Percentiles rank a stretch among this genome's conserved stretches.
phyloP scores from a whole-genome alignment of 2,888 invertebrate species.

The Hermaeophaga mercurialis region DNA sequence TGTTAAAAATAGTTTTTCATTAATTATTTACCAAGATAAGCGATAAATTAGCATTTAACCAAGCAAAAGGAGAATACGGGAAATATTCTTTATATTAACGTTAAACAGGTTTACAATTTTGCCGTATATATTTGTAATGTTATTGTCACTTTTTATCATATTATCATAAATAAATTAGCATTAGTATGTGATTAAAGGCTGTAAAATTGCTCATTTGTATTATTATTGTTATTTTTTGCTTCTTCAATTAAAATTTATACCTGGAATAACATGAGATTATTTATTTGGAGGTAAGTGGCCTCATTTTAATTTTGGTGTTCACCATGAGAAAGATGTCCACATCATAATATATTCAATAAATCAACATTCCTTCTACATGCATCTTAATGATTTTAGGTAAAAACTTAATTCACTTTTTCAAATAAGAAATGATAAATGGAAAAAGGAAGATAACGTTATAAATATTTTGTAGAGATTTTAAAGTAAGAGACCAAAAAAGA shows the following conservation, averaged over 20 bases:
- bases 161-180: conserved; percentile 1
- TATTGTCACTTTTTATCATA: neutral
- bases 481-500: too few species aligned
- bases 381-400: too few species aligned
- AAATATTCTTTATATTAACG: neutral
- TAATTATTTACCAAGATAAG: neutral
- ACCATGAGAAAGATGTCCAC: neutral
- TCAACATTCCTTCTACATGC: too few species aligned
- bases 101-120: conserved; percentile 1
- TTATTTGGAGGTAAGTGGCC: neutral
- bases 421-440: too few species aligned
- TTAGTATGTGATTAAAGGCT: neutral
- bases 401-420: too few species aligned
- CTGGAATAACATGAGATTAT: neutral
- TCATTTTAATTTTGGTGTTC: neutral
- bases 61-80: neutral
- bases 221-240: neutral
- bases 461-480: too few species aligned
- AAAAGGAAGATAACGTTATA: too few species aligned
- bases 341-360: too few species aligned
- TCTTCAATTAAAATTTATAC: neutral
- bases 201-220: neutral
- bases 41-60: neutral
- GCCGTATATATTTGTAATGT: neutral
- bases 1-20: neutral